phyloP scores from a whole-genome alignment of 2,888 invertebrate species.

The Lasioglossum villosulum region DNA sequence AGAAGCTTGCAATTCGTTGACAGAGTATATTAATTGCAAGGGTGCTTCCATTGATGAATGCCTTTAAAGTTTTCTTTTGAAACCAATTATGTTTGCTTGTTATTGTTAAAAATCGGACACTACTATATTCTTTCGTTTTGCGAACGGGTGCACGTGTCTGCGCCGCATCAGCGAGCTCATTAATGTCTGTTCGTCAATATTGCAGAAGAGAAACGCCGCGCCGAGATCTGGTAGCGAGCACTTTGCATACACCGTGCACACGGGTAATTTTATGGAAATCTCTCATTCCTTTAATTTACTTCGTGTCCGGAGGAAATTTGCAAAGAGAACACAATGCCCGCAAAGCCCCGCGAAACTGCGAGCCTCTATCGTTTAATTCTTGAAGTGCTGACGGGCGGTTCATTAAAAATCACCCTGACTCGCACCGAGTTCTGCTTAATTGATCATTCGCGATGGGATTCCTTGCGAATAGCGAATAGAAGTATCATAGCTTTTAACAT shows the following conservation, averaged over 20 bases:
- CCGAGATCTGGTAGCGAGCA: neutral
- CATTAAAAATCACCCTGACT: constrained; percentile 13
- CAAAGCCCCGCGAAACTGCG: constrained; percentile 5
- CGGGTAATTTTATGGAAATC: constrained; percentile 56
- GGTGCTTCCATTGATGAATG: too few relatives aligned
- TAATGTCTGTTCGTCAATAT: constrained; percentile 33
- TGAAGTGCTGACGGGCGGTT: constrained; percentile 8
- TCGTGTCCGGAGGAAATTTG: constrained; percentile 17
- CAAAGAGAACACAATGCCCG: constrained; percentile 13
- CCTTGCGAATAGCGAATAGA: too few relatives aligned
- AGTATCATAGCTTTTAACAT: too few relatives aligned
- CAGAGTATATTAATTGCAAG: too few relatives aligned
- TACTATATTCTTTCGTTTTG: too few relatives aligned
- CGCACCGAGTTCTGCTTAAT: neutral
- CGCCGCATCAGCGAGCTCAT: neutral
- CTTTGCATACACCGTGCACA: constrained; percentile 34
- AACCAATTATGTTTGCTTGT: too few relatives aligned
- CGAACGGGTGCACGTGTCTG: neutral
- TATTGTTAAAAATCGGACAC: too few relatives aligned
- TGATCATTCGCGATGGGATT: neutral
- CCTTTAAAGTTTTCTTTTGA: too few relatives aligned
- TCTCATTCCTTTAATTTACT: constrained; percentile 50
- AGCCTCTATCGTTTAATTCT: constrained; percentile 13
- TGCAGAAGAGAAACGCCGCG: neutral
- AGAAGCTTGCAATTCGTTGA: too few relatives aligned